These are phyloP conservation scores for Buteo buteo DNA, from an alignment of 2,113 vertebrate species.

Conservation along the genomic window DNA sequence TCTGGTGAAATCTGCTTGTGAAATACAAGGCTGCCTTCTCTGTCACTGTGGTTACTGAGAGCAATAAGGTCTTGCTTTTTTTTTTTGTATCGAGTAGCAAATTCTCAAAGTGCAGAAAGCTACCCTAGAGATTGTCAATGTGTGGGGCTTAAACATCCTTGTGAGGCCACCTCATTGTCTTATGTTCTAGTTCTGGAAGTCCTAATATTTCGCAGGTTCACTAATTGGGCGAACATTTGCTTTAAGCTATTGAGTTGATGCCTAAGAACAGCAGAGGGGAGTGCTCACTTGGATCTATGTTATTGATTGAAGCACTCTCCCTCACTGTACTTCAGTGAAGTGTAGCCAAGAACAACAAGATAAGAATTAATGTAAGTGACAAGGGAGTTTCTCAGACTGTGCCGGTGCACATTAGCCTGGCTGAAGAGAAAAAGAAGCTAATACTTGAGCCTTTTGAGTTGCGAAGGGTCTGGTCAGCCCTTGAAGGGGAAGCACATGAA, in stretches of 20 bases:
- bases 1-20: neutral
- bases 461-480: slow-evolving; percentile 25
- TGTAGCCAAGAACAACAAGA: slow-evolving; percentile 52
- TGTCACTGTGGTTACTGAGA: neutral
- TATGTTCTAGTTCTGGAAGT: neutral
- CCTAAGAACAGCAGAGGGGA: neutral
- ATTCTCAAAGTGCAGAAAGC: neutral
- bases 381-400: slow-evolving; percentile 42
- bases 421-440: slow-evolving; percentile 57
- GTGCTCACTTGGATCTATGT: neutral
- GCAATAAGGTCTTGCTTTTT: neutral
- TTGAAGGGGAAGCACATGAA: slow-evolving; percentile 64
- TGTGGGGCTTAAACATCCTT: neutral
- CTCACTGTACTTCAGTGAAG: slow-evolving; percentile 48
- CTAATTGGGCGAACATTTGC: neutral
- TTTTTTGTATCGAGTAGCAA: neutral
- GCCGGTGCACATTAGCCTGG: slow-evolving; percentile 8
- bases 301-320: slow-evolving; percentile 46
- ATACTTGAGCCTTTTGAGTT: slow-evolving; percentile 50
- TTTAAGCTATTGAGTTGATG: neutral
- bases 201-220: neutral
- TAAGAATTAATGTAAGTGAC: slow-evolving; percentile 50
- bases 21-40: neutral
- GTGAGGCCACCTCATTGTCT: neutral
- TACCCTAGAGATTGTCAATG: neutral